Percentiles rank a stretch among this genome's conserved stretches.
Conservation (phyloP, 2,113 vertebrate species). For the Martes martes region DNA sequence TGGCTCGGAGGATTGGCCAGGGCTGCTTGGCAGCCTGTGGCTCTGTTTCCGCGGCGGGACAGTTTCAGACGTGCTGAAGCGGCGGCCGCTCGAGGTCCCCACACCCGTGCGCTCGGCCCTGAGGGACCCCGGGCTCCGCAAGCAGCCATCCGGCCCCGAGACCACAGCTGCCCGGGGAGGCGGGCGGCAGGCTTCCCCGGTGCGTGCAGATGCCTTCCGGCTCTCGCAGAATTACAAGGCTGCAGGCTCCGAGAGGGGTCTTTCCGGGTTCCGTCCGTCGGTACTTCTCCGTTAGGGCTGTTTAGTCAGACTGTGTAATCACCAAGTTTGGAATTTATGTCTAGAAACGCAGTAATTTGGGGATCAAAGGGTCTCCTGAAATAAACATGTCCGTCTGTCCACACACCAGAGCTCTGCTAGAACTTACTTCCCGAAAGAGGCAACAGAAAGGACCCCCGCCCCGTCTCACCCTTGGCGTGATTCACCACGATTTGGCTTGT, state of each 20-base stretch:
- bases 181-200: background rate
- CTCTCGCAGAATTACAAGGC: background rate
- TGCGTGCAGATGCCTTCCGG: background rate
- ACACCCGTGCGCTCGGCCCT: background rate
- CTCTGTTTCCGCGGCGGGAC: conserved; percentile 84
- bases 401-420: fast-evolving
- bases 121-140: background rate
- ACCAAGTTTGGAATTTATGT: no score
- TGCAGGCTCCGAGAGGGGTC: background rate
- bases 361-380: background rate
- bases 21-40: conserved; percentile 83
- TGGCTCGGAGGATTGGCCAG: conserved; percentile 28
- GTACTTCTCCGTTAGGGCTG: background rate
- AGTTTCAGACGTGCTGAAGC: conserved; percentile 86
- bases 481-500: background rate
- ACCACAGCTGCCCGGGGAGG: background rate
- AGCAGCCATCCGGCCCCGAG: background rate
- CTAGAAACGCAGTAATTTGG: background rate
- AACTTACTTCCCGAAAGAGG: background rate
- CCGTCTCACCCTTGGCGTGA: fast-evolving
- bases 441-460: fast-evolving
- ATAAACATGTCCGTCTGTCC: background rate
- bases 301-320: background rate
- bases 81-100: conserved; percentile 69
- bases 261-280: fast-evolving